A percentile compares a stretch with the other conserved stretches of the same genome.
phyloP scores from a whole-genome alignment of 2,888 invertebrate species.

The Dasypogon diadema region DNA sequence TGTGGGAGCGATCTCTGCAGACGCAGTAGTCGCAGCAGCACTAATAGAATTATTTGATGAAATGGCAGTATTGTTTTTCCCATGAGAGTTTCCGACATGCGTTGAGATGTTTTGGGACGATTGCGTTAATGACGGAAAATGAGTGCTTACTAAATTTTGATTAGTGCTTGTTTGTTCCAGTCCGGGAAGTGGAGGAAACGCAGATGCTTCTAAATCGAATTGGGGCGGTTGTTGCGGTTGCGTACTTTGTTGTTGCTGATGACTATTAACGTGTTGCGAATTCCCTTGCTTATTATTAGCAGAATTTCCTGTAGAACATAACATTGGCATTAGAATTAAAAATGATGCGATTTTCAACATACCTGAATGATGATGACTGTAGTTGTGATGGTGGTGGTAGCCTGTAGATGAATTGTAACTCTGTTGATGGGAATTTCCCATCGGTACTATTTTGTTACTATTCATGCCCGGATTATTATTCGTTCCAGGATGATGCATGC shows the following conservation, averaged over 20 bases:
- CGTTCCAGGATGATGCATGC: slow-evolving; percentile 25
- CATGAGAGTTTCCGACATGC: slow-evolving; percentile 17
- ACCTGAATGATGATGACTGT: slow-evolving; percentile 56
- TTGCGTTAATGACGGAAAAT: slow-evolving; percentile 58
- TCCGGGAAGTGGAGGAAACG: slow-evolving; percentile 85
- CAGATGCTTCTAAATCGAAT: slow-evolving; percentile 83
- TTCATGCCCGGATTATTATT: slow-evolving; percentile 12
- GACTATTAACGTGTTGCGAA: slow-evolving; percentile 34
- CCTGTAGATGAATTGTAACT: slow-evolving; percentile 44
- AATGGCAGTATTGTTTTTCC: slow-evolving; percentile 52
- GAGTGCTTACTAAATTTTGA: slow-evolving; percentile 54
- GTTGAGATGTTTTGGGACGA: slow-evolving; percentile 53
- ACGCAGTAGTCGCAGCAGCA: slow-evolving; percentile 4
- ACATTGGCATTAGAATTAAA: slow-evolving; percentile 1
- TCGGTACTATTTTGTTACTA: slow-evolving; percentile 12
- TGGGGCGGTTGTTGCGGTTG: slow-evolving; percentile 71
- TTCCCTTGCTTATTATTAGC: slow-evolving; percentile 49
- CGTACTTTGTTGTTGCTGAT: slow-evolving; percentile 63
- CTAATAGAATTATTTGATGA: slow-evolving; percentile 31
- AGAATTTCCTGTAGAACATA: slow-evolving; percentile 46
- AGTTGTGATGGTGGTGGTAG: slow-evolving; percentile 53
- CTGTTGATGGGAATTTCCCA: slow-evolving; percentile 18
- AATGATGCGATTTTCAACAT: background rate
- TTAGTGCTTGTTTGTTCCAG: slow-evolving; percentile 65
- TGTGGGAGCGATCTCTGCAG: background rate